Percentiles rank a stretch among this genome's conserved stretches.
These are phyloP conservation scores for Cercocebus atys DNA, from an alignment of 2,113 vertebrate genomes.

Conservation along the genomic window DNA sequence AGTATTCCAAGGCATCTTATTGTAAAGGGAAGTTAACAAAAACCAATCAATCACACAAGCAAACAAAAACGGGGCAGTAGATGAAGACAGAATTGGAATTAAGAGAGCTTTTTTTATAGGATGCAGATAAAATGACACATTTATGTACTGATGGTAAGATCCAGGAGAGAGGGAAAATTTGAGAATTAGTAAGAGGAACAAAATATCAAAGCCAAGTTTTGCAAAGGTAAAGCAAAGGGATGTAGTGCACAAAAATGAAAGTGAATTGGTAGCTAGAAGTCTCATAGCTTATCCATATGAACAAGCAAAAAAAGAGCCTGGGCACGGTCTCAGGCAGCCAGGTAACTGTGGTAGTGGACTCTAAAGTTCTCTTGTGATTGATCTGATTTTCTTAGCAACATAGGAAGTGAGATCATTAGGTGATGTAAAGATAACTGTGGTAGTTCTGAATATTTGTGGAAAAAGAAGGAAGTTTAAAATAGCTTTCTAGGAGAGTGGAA, in stretches of 20 bases:
- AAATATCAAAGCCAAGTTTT: not conserved
- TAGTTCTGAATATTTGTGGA: not conserved
- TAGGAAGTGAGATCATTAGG: not conserved
- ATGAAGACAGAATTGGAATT: not conserved
- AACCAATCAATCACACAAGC: not conserved
- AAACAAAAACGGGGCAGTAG: not conserved
- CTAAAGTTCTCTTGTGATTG: not conserved
- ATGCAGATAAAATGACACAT: not conserved
- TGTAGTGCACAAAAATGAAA: not conserved
- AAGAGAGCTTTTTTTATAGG: not conserved
- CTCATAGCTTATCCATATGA: not conserved
- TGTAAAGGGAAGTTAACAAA: not conserved
- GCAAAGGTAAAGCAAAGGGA: not conserved
- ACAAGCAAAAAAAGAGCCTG: not conserved
- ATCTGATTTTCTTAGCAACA: not conserved
- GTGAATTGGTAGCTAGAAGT: not conserved
- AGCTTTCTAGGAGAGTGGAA: not conserved
- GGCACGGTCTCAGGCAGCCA: not conserved
- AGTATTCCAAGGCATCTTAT: not conserved
- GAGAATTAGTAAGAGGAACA: not conserved
- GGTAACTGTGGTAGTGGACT: not conserved
- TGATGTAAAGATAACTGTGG: not conserved
- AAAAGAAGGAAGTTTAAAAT: not conserved
- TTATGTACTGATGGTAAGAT: not conserved
- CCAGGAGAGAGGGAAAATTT: not conserved